phyloP scores from a whole-genome alignment of 1,140 invertebrate species.

The Harpegnathos saltator region DNA sequence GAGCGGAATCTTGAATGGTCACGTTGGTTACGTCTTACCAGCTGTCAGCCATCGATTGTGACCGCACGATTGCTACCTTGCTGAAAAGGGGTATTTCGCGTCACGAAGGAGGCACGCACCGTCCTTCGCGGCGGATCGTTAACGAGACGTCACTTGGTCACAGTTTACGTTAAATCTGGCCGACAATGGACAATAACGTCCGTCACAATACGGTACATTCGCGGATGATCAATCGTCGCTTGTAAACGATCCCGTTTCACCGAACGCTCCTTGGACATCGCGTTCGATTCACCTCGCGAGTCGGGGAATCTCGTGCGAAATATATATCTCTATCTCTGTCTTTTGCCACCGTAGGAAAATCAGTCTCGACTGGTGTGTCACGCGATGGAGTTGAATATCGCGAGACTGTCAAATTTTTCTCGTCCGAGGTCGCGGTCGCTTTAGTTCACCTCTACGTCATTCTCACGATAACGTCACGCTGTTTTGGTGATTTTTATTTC shows the following conservation, averaged over 20 bases:
- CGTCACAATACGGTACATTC: constrained; percentile 77
- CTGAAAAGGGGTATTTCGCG: constrained; percentile 48
- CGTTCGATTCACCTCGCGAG: not conserved
- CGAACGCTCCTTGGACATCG: not conserved
- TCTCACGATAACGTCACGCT: not conserved
- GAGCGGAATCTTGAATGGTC: constrained; percentile 4
- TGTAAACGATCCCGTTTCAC: constrained; percentile 21
- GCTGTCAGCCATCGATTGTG: constrained; percentile 81
- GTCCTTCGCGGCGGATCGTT: constrained; percentile 9
- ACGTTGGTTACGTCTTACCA: constrained; percentile 72
- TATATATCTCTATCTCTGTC: not conserved
- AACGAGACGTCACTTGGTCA: constrained; percentile 22
- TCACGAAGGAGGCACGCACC: constrained; percentile 46
- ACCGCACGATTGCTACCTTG: constrained; percentile 63
- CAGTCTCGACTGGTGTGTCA: not conserved
- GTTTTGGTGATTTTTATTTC: not conserved
- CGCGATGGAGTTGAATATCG: not conserved
- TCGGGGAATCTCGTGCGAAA: not conserved
- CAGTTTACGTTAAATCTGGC: constrained; percentile 39
- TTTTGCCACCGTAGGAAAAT: not conserved
- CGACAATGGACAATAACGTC: constrained; percentile 73
- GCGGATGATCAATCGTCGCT: not conserved
- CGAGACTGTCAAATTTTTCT: constrained; percentile 2
- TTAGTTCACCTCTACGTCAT: not conserved
- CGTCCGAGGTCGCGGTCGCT: not conserved